Base-by-base conservation (phyloP, 2,797 vertebrate species). In the Jordanella pulchra region DNA sequence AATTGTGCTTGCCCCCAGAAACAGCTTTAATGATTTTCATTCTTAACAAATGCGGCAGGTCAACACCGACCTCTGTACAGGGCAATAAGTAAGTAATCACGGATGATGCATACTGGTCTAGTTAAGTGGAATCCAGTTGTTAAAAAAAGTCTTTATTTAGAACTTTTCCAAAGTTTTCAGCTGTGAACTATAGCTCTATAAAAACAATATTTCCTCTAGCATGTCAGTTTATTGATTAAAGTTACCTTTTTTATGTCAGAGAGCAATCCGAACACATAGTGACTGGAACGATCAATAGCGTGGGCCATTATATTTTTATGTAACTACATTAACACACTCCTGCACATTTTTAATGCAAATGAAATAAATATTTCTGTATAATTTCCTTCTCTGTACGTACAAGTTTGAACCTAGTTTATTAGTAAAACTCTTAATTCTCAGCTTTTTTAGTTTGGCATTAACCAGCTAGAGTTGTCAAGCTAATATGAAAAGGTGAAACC, bases 201-300 rank as follows among this genome's bases (percentile, higher is more conserved):
- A 35, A 60, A 60, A 42, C 11, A 54, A n/a, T 25, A 14, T 25
- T 54, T 13, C 10, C 1, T 25, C 51, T n/a, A 39, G 35, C 32
- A 2, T n/a, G n/a, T 83, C 80, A 80, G 66, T 63, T 65, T 13
- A 39, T 66, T 79, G 77, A 69, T 69, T 73, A 78, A 83, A 75
- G 68, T 50, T 21, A 30, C 47, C 65, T 61, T 69, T 27, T n/a
- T 61, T 23, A 18, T 61, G 66, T 66, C 64, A 64, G 54, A 30
- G 28, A 51, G 56, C n/a, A 30, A 50, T 42, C 55, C 79, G 73
- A 73, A 10, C 6, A n/a, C 47, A 65, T 66, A 45, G 72, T 67
- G 63, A 53, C 65, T 27, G 28, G 32, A 25, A 28, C 17, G 25
- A 80, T 39, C 12, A 13, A 73, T 21, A 18, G 13, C 50, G n/a